Base-by-base conservation (phyloP, 2,888 invertebrate genomes). In the Harmothoe impar region DNA sequence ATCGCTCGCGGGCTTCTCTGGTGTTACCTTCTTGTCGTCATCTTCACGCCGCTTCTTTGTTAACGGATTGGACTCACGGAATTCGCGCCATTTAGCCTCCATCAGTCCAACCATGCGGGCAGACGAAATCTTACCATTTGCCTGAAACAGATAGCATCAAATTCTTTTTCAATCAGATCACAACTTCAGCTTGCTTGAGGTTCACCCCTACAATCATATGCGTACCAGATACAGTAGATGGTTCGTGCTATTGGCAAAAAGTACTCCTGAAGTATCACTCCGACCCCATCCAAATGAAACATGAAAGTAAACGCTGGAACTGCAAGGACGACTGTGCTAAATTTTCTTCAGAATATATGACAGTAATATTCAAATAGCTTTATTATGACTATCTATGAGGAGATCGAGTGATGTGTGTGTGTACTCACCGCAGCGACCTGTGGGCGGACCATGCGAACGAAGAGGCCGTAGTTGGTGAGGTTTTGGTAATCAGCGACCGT, bases 61-160 rank as follows among this genome's bases (percentile, higher is more conserved):
- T 25, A 81, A 68, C 3, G 91, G 92, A 56, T 93, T 93, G 0
- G 90, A 89, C 33, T 92, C 92, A 25, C 90, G 56, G 84, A 93
- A 93, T 86, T 93, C 93, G 43, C 86, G 54, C 92, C 92, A 93
- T 81, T 93, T 93, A 10, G 92, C 92, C 35, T 93, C 92, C 86
- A 93, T 62, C 15, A 93, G 35, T 23, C 52, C 89, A 29, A 52
- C 91, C 91, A 93, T 90, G 43, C 90, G 91, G 25, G 91, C 89
- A 25, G 91, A 88, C 25, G 90, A 17, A 3, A 91, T 84, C 31
- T 90, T 92, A 0, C 91, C 84, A 62, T 92, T 92, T 3, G 90
- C 89, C 91, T 92, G 89, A 15, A 68, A 35, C 17, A n/a, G 0
- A 29, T 10, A 78, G n/a, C 29, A 7, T n/a, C n/a, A 68, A 68